These are phyloP conservation scores for Parelbella ahira DNA, from an alignment of 2,888 invertebrate species.

Conservation along the genomic window DNA sequence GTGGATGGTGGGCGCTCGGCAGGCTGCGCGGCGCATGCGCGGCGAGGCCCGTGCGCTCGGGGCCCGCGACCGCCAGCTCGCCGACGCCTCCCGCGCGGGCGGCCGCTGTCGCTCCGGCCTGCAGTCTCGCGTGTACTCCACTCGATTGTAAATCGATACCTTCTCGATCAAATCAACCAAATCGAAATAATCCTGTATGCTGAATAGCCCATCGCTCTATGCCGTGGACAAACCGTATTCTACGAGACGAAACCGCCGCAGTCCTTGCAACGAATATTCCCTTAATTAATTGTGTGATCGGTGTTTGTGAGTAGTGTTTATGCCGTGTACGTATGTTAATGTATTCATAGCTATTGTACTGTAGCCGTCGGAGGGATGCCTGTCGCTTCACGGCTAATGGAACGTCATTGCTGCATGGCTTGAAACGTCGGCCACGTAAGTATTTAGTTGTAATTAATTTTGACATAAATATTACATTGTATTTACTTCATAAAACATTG, in stretches of 20 bases:
- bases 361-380: slow-evolving; percentile 29
- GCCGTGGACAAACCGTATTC: slow-evolving; percentile 16
- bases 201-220: slow-evolving; percentile 19
- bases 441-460: slow-evolving; percentile 4
- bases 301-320: slow-evolving; percentile 50
- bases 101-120: slow-evolving; percentile 48
- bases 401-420: slow-evolving; percentile 22
- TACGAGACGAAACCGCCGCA: slow-evolving; percentile 29
- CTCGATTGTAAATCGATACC: slow-evolving; percentile 58
- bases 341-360: slow-evolving; percentile 31
- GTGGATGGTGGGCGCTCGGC: slow-evolving; percentile 31
- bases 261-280: slow-evolving; percentile 34
- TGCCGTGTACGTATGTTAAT: slow-evolving; percentile 34
- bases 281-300: slow-evolving; percentile 37
- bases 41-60: slow-evolving; percentile 54
- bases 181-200: slow-evolving; percentile 28
- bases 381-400: slow-evolving; percentile 23
- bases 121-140: slow-evolving; percentile 30
- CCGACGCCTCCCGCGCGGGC: slow-evolving; percentile 54
- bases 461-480: slow-evolving; percentile 2
- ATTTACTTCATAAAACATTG: too few species aligned
- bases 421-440: slow-evolving; percentile 28
- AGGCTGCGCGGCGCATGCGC: slow-evolving; percentile 63
- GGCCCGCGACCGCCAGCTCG: slow-evolving; percentile 52
- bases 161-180: slow-evolving; percentile 43